Evolutionary conservation across 2,888 invertebrate genomes (phyloP).

Genomic region (Chelonus formosanus): DNA sequence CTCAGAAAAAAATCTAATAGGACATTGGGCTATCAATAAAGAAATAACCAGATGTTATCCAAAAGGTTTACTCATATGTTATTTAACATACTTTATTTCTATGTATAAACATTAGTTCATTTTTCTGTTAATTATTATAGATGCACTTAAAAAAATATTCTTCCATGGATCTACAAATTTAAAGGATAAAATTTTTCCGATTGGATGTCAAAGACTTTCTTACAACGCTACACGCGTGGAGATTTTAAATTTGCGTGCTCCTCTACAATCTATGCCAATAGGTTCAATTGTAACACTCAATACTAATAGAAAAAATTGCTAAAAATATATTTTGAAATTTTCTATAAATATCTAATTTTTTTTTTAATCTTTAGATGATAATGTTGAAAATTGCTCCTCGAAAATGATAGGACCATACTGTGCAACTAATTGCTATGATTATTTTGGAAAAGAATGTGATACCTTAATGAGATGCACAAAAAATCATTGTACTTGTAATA

Average conservation of each 20-base stretch:
- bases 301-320: neutral
- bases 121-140: slow-evolving; percentile 31
- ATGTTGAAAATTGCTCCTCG: slow-evolving; percentile 34
- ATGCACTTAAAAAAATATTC: slow-evolving; percentile 33
- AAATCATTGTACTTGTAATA: slow-evolving; percentile 45
- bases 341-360: neutral
- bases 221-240: slow-evolving; percentile 26
- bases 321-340: neutral
- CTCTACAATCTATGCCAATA: too few relatives aligned
- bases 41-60: slow-evolving; percentile 27
- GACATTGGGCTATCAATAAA: slow-evolving; percentile 46
- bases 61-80: too few relatives aligned
- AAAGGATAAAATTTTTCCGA: slow-evolving; percentile 32
- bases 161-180: too few relatives aligned
- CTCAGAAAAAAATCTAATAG: neutral
- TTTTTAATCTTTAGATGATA: slow-evolving; percentile 21
- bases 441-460: slow-evolving; percentile 33
- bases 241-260: slow-evolving; percentile 1
- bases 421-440: slow-evolving; percentile 34
- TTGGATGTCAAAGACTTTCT: slow-evolving; percentile 48
- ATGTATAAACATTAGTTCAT: too few relatives aligned
- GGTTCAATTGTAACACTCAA: neutral
- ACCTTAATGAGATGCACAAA: slow-evolving; percentile 39
- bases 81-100: too few relatives aligned
- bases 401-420: slow-evolving; percentile 43